A percentile compares a stretch with the other conserved stretches of the same genome.
phyloP scores from a whole-genome alignment of 2,113 vertebrate genomes.

The Illadopsis cleaveri region DNA sequence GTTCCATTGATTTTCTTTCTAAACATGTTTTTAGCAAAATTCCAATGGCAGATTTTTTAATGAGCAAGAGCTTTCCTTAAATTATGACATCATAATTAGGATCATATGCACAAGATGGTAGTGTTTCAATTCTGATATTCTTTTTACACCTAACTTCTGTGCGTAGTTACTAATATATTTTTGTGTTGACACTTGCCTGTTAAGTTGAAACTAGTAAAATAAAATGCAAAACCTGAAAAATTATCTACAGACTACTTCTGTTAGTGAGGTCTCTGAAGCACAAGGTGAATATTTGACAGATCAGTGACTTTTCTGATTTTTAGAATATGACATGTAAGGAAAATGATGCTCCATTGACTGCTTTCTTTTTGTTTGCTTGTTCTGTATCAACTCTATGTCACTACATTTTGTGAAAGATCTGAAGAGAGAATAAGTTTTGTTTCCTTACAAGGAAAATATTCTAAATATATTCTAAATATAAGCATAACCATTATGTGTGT shows the following conservation, averaged over 20 bases:
- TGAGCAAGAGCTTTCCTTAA: not conserved
- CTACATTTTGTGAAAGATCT: not conserved
- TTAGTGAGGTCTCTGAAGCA: not conserved
- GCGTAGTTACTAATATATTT: not conserved
- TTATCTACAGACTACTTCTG: not conserved
- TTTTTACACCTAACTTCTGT: not conserved
- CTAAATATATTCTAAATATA: not conserved
- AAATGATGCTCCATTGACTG: not conserved
- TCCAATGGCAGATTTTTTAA: not conserved
- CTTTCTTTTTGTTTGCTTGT: not conserved
- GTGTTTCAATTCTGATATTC: not conserved
- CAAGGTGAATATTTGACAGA: not conserved
- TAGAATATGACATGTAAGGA: not conserved
- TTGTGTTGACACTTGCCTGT: not conserved
- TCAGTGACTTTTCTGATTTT: not conserved
- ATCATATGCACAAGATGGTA: not conserved
- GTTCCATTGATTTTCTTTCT: no score
- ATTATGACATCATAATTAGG: not conserved
- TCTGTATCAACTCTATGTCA: not conserved
- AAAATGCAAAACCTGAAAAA: not conserved
- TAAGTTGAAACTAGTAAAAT: not conserved
- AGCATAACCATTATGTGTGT: not conserved
- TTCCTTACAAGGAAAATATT: not conserved
- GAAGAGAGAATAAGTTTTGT: not conserved
- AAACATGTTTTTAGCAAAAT: not conserved